Base-by-base conservation (phyloP, 2,888 invertebrate species). In the Rhingia campestris region DNA sequence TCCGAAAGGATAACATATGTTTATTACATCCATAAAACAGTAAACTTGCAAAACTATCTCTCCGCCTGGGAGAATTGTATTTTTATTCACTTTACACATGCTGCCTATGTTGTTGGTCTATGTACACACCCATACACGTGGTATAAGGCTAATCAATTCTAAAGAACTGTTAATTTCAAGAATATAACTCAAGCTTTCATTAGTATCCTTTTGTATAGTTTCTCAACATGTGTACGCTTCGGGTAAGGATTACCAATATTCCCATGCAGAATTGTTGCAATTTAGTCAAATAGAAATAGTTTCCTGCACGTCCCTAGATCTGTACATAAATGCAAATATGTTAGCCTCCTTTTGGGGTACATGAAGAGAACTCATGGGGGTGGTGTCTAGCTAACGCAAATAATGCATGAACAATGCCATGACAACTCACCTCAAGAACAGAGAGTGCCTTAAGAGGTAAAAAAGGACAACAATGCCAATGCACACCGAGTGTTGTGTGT, bases 111-210 rank as follows among this genome's bases (percentile, higher is more conserved):
- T 22, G 2, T 2, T 22, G 22, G 22, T 22, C 1, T 22, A 22
- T 22, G 22, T 22, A 22, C 22, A 22, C 22, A 22, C 1, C 1
- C 22, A 22, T 2, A 22, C 2, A 22, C n/a, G 22, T 22, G 2
- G 22, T 2, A 22, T 22, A 22, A 22, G 22, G 9, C 47, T 41
- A 22, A 61, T 61, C 61, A 61, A 53, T 51, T 53, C 33, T n/a
- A 47, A 74, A 54, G 73, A 6, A 33, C 49, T 66, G 56, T 66
- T 64, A 33, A 56, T 67, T 67, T 35, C 33, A 47, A 10, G 35
- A 51, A 51, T 22, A 37, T 75, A 45, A 59, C 43, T 75, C 59
- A 51, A 67, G 51, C 9, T 59, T 75, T 59, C 66, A 51, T 45
- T 51, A 43, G 37, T 67, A 12, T 30, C 37, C 43, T 7, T 30